Evolutionary conservation across 1,140 invertebrate species (phyloP), one percentile per base, ranked within the genome.

Genomic region (Tetramorium simillimum): DNA sequence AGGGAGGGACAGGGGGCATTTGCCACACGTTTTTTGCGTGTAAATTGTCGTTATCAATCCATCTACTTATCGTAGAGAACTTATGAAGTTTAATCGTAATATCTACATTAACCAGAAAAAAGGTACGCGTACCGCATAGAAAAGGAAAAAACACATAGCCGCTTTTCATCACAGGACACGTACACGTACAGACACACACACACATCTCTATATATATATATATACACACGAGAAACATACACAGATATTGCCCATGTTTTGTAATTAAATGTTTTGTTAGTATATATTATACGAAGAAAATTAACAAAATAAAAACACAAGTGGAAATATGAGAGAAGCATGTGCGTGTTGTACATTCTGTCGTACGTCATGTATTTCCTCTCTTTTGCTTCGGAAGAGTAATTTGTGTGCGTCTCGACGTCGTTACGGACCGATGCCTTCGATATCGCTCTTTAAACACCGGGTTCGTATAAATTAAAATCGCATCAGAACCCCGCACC

Each of bases 211-310:
- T 62, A 87, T 24, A 87, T 33, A 91, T 14, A 53, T 10, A 72
- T n/a, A 37, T n/a, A 90, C 76, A 91, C 62, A 88, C 78, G 40
- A 46, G 72, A 90, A 86, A 92, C 75, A 58, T 28, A 81, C 58
- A 88, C 56, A 77, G 28, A 92, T 88, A 92, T 84, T 84, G 88
- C 86, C 90, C 85, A 65, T 93, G 91, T 93, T 94, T 94, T 93
- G 92, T 94, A 94, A 93, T 93, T 94, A 92, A 93, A 94, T 93
- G 92, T 94, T 94, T 94, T 94, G 92, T 94, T 94, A 93, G 93
- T 93, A 94, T 94, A 94, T 94, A 94, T 94, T 93, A 94, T 92
- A 93, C 91, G 91, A 94, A 33, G 88, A 92, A 69, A 90, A 93
- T 92, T 93, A 93, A 93, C 92, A 92, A 90, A 93, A 94, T 93